Evolutionary conservation across 1,140 invertebrate species (phyloP).

Genomic region (Sitobion miscanthi): DNA sequence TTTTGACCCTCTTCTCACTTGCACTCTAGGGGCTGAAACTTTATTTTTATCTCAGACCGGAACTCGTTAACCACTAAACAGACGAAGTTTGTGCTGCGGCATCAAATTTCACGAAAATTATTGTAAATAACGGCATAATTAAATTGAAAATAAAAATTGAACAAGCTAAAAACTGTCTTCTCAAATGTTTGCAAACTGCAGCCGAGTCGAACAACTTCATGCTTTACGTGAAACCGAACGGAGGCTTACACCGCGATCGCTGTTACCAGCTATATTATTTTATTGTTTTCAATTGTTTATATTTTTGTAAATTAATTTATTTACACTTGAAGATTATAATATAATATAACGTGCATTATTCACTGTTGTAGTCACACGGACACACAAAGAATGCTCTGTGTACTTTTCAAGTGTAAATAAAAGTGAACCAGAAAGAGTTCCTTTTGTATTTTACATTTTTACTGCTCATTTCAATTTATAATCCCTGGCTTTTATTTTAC

Average conservation of each 20-base stretch:
- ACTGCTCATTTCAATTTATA: neutral
- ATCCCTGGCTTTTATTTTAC: neutral
- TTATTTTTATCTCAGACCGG: constrained; percentile 40
- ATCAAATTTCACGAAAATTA: neutral
- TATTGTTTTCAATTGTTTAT: neutral
- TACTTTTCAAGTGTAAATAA: neutral
- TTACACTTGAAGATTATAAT: neutral
- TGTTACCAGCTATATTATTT: neutral
- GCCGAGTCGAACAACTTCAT: neutral
- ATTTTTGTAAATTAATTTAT: neutral
- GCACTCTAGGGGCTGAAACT: neutral
- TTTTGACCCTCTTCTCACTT: constrained; percentile 25
- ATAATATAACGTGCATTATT: neutral
- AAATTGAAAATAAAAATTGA: neutral
- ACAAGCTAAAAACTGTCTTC: neutral
- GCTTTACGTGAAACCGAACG: neutral
- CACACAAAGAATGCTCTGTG: neutral
- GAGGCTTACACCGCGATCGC: neutral
- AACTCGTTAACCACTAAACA: constrained; percentile 20
- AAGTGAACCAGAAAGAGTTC: neutral
- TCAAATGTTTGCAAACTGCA: neutral
- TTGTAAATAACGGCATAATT: neutral
- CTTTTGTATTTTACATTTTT: neutral
- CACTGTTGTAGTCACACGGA: neutral
- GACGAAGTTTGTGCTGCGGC: constrained; percentile 8